These are phyloP conservation scores for Sebastes schlegelii DNA, from an alignment of 2,113 vertebrate species.

Conservation along the genomic window DNA sequence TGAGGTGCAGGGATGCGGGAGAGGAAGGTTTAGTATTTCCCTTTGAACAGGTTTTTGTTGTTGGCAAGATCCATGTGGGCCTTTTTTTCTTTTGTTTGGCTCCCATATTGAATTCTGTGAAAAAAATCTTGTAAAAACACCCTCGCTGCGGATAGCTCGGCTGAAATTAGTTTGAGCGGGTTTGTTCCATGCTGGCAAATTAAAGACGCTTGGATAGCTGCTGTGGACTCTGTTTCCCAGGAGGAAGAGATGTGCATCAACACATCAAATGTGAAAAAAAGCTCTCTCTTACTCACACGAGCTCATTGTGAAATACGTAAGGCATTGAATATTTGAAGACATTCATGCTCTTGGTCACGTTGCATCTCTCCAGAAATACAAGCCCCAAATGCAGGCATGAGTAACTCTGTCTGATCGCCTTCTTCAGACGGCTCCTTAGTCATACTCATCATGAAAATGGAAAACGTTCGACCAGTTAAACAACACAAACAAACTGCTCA, in stretches of 20 bases:
- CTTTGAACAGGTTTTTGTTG: slow-evolving; percentile 59
- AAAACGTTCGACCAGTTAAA: background rate
- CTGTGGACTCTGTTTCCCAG: slow-evolving; percentile 1
- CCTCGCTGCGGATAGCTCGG: background rate
- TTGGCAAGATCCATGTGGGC: slow-evolving; percentile 44
- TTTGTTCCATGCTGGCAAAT: slow-evolving; percentile 47
- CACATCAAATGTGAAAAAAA: slow-evolving; percentile 30
- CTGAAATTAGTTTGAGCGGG: slow-evolving; percentile 28
- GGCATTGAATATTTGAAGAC: slow-evolving; percentile 23
- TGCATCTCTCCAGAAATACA: slow-evolving; percentile 36
- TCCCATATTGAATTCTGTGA: slow-evolving; percentile 22
- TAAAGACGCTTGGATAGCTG: slow-evolving; percentile 17
- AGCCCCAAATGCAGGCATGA: slow-evolving; percentile 32
- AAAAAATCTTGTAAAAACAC: slow-evolving; percentile 44
- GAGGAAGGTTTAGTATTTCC: slow-evolving; percentile 52
- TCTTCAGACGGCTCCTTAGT: slow-evolving; percentile 3
- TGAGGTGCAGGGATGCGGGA: slow-evolving; percentile 40
- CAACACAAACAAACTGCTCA: background rate
- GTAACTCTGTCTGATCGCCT: slow-evolving; percentile 1
- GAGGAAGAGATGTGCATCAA: slow-evolving; percentile 10
- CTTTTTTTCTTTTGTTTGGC: slow-evolving; percentile 51
- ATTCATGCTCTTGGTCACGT: slow-evolving; percentile 36
- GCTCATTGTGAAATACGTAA: slow-evolving; percentile 39
- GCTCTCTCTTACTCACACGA: slow-evolving; percentile 12
- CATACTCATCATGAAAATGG: background rate